These are phyloP conservation scores for Drosophila chauvacae DNA, from an alignment of 1,140 invertebrate species.

Conservation along the genomic window DNA sequence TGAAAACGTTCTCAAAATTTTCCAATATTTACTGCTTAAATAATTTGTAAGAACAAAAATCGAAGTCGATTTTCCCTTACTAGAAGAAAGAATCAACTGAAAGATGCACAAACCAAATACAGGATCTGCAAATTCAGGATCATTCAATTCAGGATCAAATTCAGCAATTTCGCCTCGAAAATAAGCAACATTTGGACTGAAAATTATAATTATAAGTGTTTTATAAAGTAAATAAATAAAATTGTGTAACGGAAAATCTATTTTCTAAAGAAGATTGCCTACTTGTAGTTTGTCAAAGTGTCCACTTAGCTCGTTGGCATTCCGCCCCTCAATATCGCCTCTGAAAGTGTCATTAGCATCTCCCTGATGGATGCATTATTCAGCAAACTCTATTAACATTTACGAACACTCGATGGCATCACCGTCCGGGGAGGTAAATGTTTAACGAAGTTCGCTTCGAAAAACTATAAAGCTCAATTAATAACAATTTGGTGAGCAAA, in stretches of 20 bases:
- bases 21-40: too few relatives aligned
- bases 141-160: too few relatives aligned
- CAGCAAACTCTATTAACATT: slow-evolving; percentile 57
- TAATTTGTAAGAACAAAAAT: too few relatives aligned
- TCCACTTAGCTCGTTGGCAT: slow-evolving; percentile 43
- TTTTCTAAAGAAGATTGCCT: neutral
- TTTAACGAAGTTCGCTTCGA: slow-evolving; percentile 67
- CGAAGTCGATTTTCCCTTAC: too few relatives aligned
- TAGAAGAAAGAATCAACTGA: too few relatives aligned
- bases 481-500: slow-evolving; percentile 77
- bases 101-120: too few relatives aligned
- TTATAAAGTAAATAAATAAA: neutral
- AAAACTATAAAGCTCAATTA: slow-evolving; percentile 82
- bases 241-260: neutral
- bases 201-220: neutral
- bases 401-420: slow-evolving; percentile 38
- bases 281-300: slow-evolving; percentile 16
- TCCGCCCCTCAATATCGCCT: slow-evolving; percentile 7
- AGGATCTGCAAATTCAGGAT: too few relatives aligned
- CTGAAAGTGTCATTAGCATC: slow-evolving; percentile 44
- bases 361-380: slow-evolving; percentile 54
- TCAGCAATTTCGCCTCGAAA: too few relatives aligned
- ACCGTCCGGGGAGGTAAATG: slow-evolving; percentile 29
- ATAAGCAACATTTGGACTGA: too few relatives aligned
- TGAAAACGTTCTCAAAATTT: too few relatives aligned